A percentile compares a stretch with the other conserved stretches of the same genome.
These are phyloP conservation scores for Aplocera efformata DNA, from an alignment of 2,888 invertebrate species.

Conservation along the genomic window DNA sequence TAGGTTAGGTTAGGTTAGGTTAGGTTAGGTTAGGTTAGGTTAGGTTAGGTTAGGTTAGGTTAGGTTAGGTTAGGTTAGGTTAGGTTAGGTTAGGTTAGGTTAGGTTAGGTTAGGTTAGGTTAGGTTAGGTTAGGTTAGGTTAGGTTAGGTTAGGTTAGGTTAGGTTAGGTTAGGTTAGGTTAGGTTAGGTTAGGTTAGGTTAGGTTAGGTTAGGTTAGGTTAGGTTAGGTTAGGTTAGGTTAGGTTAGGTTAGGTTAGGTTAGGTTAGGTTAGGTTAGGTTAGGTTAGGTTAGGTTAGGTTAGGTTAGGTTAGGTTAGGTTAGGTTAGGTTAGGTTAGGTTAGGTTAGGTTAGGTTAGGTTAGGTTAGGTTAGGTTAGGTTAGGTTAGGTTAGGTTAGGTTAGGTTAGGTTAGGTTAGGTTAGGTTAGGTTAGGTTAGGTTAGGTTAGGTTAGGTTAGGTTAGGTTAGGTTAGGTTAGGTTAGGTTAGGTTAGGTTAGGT, in stretches of 20 bases:
- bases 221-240: conserved; percentile 1
- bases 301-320: conserved; percentile 1
- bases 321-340: conserved; percentile 1
- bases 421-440: conserved; percentile 1
- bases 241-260: conserved; percentile 1
- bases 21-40: conserved; percentile 1
- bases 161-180: conserved; percentile 1
- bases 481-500: conserved; percentile 1
- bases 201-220: conserved; percentile 1
- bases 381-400: conserved; percentile 1
- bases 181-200: conserved; percentile 1
- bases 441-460: conserved; percentile 1
- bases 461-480: conserved; percentile 1
- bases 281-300: conserved; percentile 1
- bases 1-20: conserved; percentile 1
- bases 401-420: conserved; percentile 1
- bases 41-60: conserved; percentile 1
- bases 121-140: conserved; percentile 1
- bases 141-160: conserved; percentile 1
- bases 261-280: conserved; percentile 1
- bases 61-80: conserved; percentile 1
- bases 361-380: conserved; percentile 1
- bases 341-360: conserved; percentile 1
- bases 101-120: conserved; percentile 1
- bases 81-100: conserved; percentile 1